phyloP scores from a whole-genome alignment of 1,140 invertebrate species.

The Palaemon carinicauda region DNA sequence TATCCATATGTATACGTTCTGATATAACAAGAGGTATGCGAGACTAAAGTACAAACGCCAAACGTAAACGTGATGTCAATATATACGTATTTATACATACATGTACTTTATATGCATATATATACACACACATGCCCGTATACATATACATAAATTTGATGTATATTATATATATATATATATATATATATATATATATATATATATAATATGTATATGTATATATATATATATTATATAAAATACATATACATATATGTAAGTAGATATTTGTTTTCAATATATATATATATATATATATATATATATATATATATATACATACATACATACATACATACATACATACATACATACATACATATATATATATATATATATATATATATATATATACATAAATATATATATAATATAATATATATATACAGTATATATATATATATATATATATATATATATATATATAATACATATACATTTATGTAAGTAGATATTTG shows the following conservation, averaged over 20 bases:
- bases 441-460: slow-evolving; percentile 9
- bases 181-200: background rate
- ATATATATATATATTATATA: too few relatives aligned
- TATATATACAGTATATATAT: background rate
- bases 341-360: too few relatives aligned
- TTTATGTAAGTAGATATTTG: too few relatives aligned
- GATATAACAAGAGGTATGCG: background rate
- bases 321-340: background rate
- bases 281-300: background rate
- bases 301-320: background rate
- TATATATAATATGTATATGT: background rate
- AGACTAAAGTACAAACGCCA: too few relatives aligned
- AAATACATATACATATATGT: too few relatives aligned
- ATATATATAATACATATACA: too few relatives aligned
- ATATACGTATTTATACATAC: background rate
- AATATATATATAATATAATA: too few relatives aligned
- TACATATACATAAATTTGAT: background rate
- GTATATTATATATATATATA: background rate
- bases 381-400: background rate
- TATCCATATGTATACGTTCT: too few relatives aligned
- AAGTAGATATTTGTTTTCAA: too few relatives aligned
- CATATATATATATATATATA: background rate
- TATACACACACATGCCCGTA: background rate
- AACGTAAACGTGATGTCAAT: too few relatives aligned
- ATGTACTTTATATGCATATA: background rate